Percentiles rank a stretch among this genome's conserved stretches.
These are phyloP conservation scores for Riptortus pedestris DNA, from an alignment of 1,140 invertebrate genomes.

Conservation along the genomic window DNA sequence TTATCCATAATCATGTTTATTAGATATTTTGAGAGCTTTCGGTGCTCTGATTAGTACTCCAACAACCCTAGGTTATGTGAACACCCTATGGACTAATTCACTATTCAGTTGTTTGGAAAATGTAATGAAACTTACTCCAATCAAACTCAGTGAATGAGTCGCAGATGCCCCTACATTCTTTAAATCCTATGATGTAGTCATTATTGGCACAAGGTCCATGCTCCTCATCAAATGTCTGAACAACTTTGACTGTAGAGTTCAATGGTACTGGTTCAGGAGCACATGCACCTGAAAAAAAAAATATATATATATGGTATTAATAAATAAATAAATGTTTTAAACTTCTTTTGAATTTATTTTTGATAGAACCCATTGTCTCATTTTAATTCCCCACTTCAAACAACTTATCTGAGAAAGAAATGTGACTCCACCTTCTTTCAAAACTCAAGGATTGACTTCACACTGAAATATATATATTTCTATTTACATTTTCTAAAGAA, in stretches of 20 bases:
- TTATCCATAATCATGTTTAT: not conserved
- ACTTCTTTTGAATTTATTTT: not conserved
- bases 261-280: slow-evolving; percentile 41
- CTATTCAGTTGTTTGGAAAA: not conserved
- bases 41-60: not conserved
- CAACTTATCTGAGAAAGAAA: too few relatives aligned
- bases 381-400: too few relatives aligned
- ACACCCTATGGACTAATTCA: not conserved
- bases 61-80: not conserved
- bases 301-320: not conserved
- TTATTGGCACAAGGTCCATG: slow-evolving; percentile 52
- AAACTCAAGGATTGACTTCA: not conserved
- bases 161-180: slow-evolving; percentile 54
- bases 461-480: too few relatives aligned
- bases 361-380: not conserved
- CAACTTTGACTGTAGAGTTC: slow-evolving; percentile 43
- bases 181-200: slow-evolving; percentile 46
- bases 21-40: not conserved
- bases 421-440: not conserved
- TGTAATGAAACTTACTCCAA: not conserved
- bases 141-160: slow-evolving; percentile 43
- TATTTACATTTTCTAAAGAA: too few relatives aligned
- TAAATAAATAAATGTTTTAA: not conserved
- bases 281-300: slow-evolving; percentile 38
- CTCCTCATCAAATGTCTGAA: slow-evolving; percentile 38